These are phyloP conservation scores for Bembecia ichneumoniformis DNA, from an alignment of 2,888 invertebrate genomes.

Conservation along the genomic window DNA sequence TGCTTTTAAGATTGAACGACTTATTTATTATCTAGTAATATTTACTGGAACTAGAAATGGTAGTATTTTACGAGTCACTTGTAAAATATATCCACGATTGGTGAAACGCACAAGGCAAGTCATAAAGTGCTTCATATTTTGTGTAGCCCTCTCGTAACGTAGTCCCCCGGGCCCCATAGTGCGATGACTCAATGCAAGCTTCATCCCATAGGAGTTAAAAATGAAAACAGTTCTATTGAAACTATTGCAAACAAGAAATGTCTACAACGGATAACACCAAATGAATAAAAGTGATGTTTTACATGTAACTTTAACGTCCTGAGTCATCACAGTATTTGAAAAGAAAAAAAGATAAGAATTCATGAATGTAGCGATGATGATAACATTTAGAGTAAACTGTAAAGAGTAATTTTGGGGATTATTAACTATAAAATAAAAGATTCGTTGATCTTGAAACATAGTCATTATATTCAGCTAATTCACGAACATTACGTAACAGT, in stretches of 20 bases:
- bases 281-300: background rate
- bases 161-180: slow-evolving; percentile 58
- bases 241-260: background rate
- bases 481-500: slow-evolving; percentile 46
- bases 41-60: too few relatives aligned
- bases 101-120: background rate
- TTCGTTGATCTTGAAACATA: slow-evolving; percentile 60
- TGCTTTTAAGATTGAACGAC: too few relatives aligned
- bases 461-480: slow-evolving; percentile 65
- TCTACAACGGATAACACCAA: background rate
- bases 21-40: too few relatives aligned
- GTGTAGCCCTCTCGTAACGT: slow-evolving; percentile 27
- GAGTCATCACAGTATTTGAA: slow-evolving; percentile 68
- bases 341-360: slow-evolving; percentile 30
- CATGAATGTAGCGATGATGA: slow-evolving; percentile 51
- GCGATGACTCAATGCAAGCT: slow-evolving; percentile 73
- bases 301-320: slow-evolving; percentile 25
- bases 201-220: slow-evolving; percentile 53
- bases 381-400: slow-evolving; percentile 32
- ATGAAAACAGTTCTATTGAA: slow-evolving; percentile 2
- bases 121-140: background rate
- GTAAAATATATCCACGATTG: too few relatives aligned
- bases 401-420: slow-evolving; percentile 28
- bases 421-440: slow-evolving; percentile 51
- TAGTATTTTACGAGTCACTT: too few relatives aligned